A percentile compares a stretch with the other conserved stretches of the same genome.
Evolutionary conservation across 2,113 vertebrate species (phyloP).

Genomic region (Ctenodactylus gundi): DNA sequence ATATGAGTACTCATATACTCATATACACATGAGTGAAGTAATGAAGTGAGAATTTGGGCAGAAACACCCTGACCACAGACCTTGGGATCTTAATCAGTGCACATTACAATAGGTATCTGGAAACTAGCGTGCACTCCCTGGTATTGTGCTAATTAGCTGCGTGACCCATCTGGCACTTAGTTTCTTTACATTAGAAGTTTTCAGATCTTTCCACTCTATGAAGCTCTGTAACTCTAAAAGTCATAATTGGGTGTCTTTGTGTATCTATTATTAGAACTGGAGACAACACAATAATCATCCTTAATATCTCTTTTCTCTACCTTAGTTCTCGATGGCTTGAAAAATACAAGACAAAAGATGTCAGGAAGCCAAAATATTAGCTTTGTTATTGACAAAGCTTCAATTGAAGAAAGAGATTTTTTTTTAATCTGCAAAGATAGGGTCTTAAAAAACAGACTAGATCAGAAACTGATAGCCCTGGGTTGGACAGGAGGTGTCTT

Average conservation of each 20-base stretch:
- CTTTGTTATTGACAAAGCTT: not conserved
- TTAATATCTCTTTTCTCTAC: not conserved
- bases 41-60: not conserved
- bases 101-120: not conserved
- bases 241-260: constrained; percentile 45
- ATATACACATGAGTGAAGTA: not conserved
- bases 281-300: constrained; percentile 2
- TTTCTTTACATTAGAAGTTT: constrained; percentile 30
- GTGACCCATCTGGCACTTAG: not conserved
- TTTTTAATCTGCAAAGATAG: constrained; percentile 11
- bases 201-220: not conserved
- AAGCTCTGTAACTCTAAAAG: not conserved
- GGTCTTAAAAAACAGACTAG: not conserved
- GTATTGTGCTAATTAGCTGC: constrained; percentile 18
- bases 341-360: constrained; percentile 5
- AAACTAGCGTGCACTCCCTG: not conserved
- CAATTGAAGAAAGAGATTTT: not conserved
- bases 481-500: not conserved
- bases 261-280: constrained; percentile 41
- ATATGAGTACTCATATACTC: no score
- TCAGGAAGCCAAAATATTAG: not conserved
- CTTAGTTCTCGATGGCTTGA: not conserved
- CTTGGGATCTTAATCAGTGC: not conserved
- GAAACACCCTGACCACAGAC: not conserved
- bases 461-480: not conserved